Base-by-base conservation (phyloP, 2,797 vertebrate genomes). In the Tangara arthus region DNA sequence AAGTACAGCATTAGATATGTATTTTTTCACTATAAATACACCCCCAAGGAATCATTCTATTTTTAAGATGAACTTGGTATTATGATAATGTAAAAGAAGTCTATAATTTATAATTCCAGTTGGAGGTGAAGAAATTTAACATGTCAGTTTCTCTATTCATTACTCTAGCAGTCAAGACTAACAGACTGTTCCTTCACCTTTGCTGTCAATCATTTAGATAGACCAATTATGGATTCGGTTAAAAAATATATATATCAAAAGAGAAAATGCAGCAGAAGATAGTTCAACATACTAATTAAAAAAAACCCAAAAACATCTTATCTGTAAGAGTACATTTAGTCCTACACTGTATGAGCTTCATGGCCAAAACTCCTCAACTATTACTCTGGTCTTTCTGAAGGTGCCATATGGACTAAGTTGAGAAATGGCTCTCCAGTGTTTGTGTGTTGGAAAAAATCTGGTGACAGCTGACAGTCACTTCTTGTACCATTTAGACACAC, bases 141-240 rank as follows among this genome's bases (percentile, higher is more conserved):
- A 41, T 96, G 91, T 93, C 90, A 88, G 28, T 37, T 83, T 90
- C n/a, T 93, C 92, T 92, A 82, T 97, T 96, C 95, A 91, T 94
- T 94, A 75, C 59, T 53, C 15, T 24, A 75, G 79, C 79, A 96
- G 68, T 89, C 65, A 70, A 72, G 90, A 84, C 69, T 91, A 94
- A 89, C 93, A 95, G 89, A 35, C 66, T 95, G 76, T 96, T 96
- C 85, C 75, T 94, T 96, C 95, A 95, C 93, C 87, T 96, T 91
- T 22, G 2, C 61, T 95, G 96, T 71, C 89, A 91, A 27, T 96
- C 82, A 82, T 91, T 87, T 37, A 89, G 69, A 80, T 92, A 69
- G 90, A 83, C 64, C 92, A 85, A 91, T 94, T 94, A 83, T 26
- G 60, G 68, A 95, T 88, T 82, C 6, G 10, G 57, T 91, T 75